Evolutionary conservation across 2,113 vertebrate species (phyloP), one percentile per base, ranked within the genome.

Genomic region (Syrrhaptes paradoxus): DNA sequence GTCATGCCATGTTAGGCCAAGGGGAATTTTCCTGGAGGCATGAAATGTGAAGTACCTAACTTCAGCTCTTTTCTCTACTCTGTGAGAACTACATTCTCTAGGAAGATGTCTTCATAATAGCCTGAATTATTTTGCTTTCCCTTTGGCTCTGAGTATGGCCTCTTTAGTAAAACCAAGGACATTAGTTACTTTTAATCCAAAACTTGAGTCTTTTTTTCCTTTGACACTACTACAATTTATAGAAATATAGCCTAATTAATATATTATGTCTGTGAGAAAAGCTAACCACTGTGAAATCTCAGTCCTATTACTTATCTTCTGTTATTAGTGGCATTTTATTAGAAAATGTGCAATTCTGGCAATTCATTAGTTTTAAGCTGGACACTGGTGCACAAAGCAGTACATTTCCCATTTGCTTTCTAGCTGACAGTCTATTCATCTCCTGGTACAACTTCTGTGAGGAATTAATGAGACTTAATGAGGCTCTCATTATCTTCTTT

Each of bases 391-490:
- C 54, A 85, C 58, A 90, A 72, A 72, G 29, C 77, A 85, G 85
- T 93, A 49, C 7, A 61, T 93, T 90, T 79, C 49, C 63, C 36
- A 58, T 87, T 93, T 90, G 58, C 66, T 82, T 90, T 90, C 75
- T n/a, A 49, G 14, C 57, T 93, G 82, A 76, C 41, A 88, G 74
- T 79, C 78, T 75, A 89, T 87, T 95, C 41, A 54, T 76, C 62
- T 93, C 52, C 58, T 70, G 41, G 19, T 76, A 76, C 62, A 87
- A 61, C 31, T 62, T 36, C 66, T 90, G 41, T 49, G 62, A 91
- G 79, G 51, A 91, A 94, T 94, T 90, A 87, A 89, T 95, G 63
- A 79, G 58, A 41, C 49, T 85, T 87, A 93, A 93, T 45, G 58
- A 87, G 74, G 26, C 14, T 25, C 34, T 82, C 71, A 72, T 82